phyloP scores from a whole-genome alignment of 2,113 vertebrate species.

The Marmota flaviventris region DNA sequence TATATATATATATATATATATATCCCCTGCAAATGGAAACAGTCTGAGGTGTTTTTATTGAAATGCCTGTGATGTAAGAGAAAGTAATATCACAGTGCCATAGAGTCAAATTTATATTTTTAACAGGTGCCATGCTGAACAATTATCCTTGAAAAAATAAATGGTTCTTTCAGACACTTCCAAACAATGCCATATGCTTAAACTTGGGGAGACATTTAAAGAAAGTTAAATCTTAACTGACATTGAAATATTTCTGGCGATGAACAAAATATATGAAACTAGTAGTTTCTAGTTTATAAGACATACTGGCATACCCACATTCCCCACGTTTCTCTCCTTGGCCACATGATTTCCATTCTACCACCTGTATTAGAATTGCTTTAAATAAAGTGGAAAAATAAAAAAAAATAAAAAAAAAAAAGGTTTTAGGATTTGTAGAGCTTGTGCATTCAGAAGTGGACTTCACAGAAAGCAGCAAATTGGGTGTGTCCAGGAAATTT shows the following conservation, averaged over 20 bases:
- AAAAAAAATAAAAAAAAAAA: not conserved
- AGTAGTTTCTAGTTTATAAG: not conserved
- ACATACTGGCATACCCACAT: not conserved
- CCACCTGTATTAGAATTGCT: not conserved
- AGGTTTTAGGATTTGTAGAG: not conserved
- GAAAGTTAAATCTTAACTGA: not conserved
- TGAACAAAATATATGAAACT: not conserved
- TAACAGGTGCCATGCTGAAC: not conserved
- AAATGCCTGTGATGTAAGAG: not conserved
- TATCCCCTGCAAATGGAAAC: not conserved
- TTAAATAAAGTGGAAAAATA: not conserved
- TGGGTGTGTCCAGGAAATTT: not conserved
- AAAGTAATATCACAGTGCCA: not conserved
- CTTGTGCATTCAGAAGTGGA: not conserved
- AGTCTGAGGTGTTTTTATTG: constrained; percentile 4
- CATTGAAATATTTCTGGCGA: not conserved
- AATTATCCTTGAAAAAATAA: constrained; percentile 32
- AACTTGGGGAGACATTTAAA: not conserved
- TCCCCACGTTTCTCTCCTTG: not conserved
- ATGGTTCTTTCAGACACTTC: not conserved
- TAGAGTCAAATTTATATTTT: constrained; percentile 18
- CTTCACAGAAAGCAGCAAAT: not conserved
- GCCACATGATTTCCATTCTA: not conserved
- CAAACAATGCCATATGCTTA: not conserved
- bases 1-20: not conserved